These are phyloP conservation scores for Lindbergichthys nudifrons DNA, from an alignment of 2,797 vertebrate species.

Conservation along the genomic window DNA sequence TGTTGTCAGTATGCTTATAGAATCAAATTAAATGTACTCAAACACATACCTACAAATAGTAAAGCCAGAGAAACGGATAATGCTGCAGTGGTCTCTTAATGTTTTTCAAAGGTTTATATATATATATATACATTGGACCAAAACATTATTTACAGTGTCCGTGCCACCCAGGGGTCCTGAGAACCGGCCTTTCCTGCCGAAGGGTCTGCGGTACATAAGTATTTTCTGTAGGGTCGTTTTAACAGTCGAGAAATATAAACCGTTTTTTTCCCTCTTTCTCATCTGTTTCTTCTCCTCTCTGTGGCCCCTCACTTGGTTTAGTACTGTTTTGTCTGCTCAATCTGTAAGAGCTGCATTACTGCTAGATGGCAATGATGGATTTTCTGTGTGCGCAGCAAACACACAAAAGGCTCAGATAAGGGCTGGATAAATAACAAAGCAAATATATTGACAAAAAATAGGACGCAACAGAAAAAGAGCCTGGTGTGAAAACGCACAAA, in stretches of 20 bases:
- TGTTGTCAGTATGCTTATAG: too few species aligned
- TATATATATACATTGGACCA: neutral
- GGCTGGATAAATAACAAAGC: slow-evolving; percentile 46
- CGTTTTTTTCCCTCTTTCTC: slow-evolving; percentile 14
- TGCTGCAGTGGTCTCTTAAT: too few species aligned
- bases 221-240: slow-evolving; percentile 9
- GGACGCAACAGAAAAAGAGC: slow-evolving; percentile 12
- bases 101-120: too few species aligned
- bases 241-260: slow-evolving; percentile 31
- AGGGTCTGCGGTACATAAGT: slow-evolving; percentile 8
- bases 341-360: slow-evolving; percentile 29
- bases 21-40: too few species aligned
- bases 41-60: too few species aligned
- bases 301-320: slow-evolving; percentile 22
- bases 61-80: too few species aligned
- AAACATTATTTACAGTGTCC: slow-evolving; percentile 20
- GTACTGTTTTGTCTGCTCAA: slow-evolving; percentile 31
- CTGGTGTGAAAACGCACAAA: slow-evolving; percentile 21
- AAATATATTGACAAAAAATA: slow-evolving; percentile 44
- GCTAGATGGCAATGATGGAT: slow-evolving; percentile 58
- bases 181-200: slow-evolving; percentile 37
- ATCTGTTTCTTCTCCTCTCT: slow-evolving; percentile 34
- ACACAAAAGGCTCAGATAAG: slow-evolving; percentile 63
- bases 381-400: slow-evolving; percentile 65
- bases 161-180: slow-evolving; percentile 18